These are phyloP conservation scores for Benthochromis sp. DNA, from an alignment of 2,113 vertebrate species.

Conservation along the genomic window DNA sequence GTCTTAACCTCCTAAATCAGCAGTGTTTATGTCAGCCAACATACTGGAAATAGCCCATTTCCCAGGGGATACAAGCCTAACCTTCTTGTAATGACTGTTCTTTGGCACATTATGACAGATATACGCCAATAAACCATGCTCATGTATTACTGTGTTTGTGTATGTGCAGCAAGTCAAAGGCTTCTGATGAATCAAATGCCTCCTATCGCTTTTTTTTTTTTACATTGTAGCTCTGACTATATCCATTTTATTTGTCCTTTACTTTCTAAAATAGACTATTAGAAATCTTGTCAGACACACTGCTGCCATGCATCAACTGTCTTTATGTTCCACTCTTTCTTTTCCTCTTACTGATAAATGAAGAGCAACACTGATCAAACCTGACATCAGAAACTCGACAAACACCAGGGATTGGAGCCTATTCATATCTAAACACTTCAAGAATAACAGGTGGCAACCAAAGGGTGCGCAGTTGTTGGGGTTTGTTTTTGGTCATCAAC, in stretches of 20 bases:
- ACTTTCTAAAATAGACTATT: constrained; percentile 3
- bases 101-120: background rate
- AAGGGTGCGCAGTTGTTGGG: background rate
- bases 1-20: constrained; percentile 22
- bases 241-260: background rate
- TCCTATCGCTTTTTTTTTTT: background rate
- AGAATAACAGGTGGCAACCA: background rate
- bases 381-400: constrained; percentile 1
- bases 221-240: background rate
- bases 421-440: constrained; percentile 7
- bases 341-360: constrained; percentile 11
- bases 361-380: constrained; percentile 26
- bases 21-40: background rate
- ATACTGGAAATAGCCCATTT: constrained; percentile 53
- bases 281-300: background rate
- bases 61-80: constrained; percentile 40
- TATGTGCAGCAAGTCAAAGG: background rate
- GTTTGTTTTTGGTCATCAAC: background rate
- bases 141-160: background rate
- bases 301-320: background rate
- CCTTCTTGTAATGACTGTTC: constrained; percentile 37
- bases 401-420: background rate
- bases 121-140: background rate
- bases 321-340: background rate
- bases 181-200: background rate